Percentiles rank a stretch among this genome's conserved stretches.
phyloP scores from a whole-genome alignment of 2,888 invertebrate species.

The Nephrotoma guestfalica region DNA sequence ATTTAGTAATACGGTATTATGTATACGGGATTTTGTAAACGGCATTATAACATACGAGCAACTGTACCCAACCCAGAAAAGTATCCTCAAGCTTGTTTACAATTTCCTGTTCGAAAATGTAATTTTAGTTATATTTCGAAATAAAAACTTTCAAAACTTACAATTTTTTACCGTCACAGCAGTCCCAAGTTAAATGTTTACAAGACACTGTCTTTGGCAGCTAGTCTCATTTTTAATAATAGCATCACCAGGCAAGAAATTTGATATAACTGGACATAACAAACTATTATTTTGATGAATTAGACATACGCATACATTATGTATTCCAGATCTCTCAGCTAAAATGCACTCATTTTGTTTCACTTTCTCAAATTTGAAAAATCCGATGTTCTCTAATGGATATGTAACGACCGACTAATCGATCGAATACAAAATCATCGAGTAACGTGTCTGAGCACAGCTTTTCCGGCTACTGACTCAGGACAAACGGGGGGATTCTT shows the following conservation, averaged over 20 bases:
- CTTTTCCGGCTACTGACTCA: too few species aligned
- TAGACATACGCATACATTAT: neutral
- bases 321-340: neutral
- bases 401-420: too few species aligned
- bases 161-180: neutral
- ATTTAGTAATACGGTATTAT: too few species aligned
- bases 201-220: neutral
- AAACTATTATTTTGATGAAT: neutral
- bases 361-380: neutral
- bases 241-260: neutral
- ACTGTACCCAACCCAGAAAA: too few species aligned
- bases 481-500: too few species aligned
- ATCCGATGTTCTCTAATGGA: neutral
- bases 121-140: too few species aligned
- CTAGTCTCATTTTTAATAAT: neutral
- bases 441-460: too few species aligned
- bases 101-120: neutral
- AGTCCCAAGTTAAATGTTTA: neutral
- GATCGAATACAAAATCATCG: too few species aligned
- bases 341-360: neutral
- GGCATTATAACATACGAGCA: too few species aligned
- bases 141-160: too few species aligned
- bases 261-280: neutral
- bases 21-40: too few species aligned
- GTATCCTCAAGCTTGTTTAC: neutral